Conservation (phyloP, 1,140 invertebrate species). For the Drosophila melanogaster region Release_6_plus_ISO1_MT NT_033777.3:30346001-30346500, state of each 20-base stretch:
- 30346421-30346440: no score
- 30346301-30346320: conserved; percentile 21
- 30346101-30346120: conserved; percentile 44
- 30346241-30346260: conserved; percentile 29
- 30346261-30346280: conserved; percentile 58
- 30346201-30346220: conserved; percentile 72
- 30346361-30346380: conserved; percentile 18
- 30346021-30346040: conserved; percentile 22
- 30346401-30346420: not conserved
- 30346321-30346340: conserved; percentile 21
- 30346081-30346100: conserved; percentile 26
- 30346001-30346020: conserved; percentile 21
- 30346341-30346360: conserved; percentile 23
- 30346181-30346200: conserved; percentile 29
- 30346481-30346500: not conserved
- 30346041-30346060: conserved; percentile 32
- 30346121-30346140: conserved; percentile 55
- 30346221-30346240: conserved; percentile 10
- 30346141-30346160: conserved; percentile 73
- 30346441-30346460: no score
- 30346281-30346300: conserved; percentile 67
- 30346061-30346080: conserved; percentile 17
- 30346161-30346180: conserved; percentile 46
- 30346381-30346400: not conserved
- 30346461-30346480: not conserved